Percentiles rank a stretch among this genome's conserved stretches.
These are phyloP conservation scores for Hirundichthys speculiger DNA, from an alignment of 2,113 vertebrate species.

Conservation along the genomic window DNA sequence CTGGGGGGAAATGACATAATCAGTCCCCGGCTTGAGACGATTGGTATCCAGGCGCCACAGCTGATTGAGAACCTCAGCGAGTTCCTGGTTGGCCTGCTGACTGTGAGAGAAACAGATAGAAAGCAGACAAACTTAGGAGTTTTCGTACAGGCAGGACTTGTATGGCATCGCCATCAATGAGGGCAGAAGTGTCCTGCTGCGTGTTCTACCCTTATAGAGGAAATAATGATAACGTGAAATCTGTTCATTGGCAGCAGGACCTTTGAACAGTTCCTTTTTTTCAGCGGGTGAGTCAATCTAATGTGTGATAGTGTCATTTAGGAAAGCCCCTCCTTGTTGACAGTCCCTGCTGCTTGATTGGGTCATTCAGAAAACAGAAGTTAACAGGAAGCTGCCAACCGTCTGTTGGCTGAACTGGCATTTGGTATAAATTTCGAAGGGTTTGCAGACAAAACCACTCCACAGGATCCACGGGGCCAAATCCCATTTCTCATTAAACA, in stretches of 20 bases:
- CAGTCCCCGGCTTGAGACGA: conserved; percentile 80
- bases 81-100: conserved; percentile 75
- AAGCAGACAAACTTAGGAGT: fast-evolving
- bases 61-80: conserved; percentile 83
- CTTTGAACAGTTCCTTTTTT: neutral
- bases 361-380: neutral
- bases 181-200: neutral
- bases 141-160: too few species aligned
- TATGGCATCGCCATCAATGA: too few species aligned
- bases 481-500: too few species aligned
- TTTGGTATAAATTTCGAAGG: too few species aligned
- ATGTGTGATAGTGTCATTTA: neutral
- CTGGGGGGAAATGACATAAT: conserved; percentile 85
- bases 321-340: neutral
- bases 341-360: neutral
- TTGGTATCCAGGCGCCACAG: conserved; percentile 85
- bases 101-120: conserved; percentile 57
- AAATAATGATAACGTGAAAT: neutral
- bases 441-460: too few species aligned
- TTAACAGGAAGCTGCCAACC: conserved; percentile 7
- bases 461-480: too few species aligned
- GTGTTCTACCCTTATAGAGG: neutral
- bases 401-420: too few species aligned
- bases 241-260: neutral
- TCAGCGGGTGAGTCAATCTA: neutral